Conservation (phyloP, 2,113 vertebrate genomes). For the Pygoscelis antarcticus region DNA sequence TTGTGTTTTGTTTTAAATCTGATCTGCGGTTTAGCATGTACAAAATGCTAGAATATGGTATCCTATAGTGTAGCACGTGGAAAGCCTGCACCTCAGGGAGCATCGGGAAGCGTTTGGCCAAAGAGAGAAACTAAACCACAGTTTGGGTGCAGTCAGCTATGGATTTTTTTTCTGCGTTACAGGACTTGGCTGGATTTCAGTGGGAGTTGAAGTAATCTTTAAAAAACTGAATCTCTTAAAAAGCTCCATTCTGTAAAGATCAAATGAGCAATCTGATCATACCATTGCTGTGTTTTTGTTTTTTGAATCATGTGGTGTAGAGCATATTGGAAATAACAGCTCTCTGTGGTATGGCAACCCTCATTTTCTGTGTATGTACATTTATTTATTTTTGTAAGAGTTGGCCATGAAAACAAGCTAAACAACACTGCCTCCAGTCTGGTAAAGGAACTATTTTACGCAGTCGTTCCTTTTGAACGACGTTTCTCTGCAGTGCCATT, state of each 20-base stretch:
- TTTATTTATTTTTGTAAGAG: background rate
- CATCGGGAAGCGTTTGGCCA: background rate
- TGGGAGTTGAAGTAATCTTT: background rate
- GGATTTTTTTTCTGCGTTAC: background rate
- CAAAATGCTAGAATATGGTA: background rate
- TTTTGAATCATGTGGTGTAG: background rate
- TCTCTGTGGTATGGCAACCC: background rate
- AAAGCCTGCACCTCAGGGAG: background rate
- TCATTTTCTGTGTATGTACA: background rate
- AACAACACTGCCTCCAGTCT: background rate
- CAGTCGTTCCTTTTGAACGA: background rate
- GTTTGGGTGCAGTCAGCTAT: background rate
- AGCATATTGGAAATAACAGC: slow-evolving; percentile 1
- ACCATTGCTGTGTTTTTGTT: background rate
- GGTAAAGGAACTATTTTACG: background rate
- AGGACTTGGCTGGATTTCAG: slow-evolving; percentile 31
- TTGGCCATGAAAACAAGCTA: background rate
- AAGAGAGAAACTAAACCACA: background rate
- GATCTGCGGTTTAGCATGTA: background rate
- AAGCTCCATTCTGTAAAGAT: background rate
- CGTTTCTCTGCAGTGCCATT: background rate
- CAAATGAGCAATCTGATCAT: slow-evolving; percentile 9
- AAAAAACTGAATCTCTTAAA: background rate
- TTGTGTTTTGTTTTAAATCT: background rate
- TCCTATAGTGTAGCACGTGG: fast-evolving